These are phyloP conservation scores for Campylorhamphus procurvoides DNA, from an alignment of 2,113 vertebrate genomes.

Conservation along the genomic window DNA sequence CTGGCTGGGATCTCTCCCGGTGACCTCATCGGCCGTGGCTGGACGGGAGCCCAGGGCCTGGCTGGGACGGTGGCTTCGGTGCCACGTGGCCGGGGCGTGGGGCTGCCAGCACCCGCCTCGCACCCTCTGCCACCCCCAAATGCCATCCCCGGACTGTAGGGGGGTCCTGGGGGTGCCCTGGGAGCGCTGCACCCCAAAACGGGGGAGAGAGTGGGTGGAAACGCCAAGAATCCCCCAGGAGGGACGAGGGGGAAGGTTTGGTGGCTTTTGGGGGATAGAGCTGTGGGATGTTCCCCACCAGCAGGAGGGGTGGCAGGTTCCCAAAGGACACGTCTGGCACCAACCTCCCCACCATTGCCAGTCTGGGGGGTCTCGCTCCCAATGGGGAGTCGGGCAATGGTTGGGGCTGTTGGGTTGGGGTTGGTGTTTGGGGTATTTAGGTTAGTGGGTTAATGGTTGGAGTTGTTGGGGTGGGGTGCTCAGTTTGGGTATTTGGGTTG, in stretches of 20 bases:
- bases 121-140: not conserved
- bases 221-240: not conserved
- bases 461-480: not conserved
- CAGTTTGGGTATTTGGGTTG: not conserved
- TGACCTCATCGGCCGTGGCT: slow-evolving; percentile 27
- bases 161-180: rapidly evolving
- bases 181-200: not conserved
- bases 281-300: not conserved
- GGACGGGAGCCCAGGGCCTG: not conserved
- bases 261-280: not conserved
- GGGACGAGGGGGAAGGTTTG: not conserved
- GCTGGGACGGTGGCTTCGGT: not conserved
- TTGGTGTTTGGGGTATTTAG: not conserved
- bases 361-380: no score
- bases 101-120: not conserved
- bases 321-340: not conserved
- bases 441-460: not conserved
- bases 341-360: rapidly evolving
- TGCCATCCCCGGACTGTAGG: not conserved
- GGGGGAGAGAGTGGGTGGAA: no score
- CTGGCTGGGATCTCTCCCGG: not conserved
- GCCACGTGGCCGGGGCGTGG: slow-evolving; percentile 34
- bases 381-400: rapidly evolving
- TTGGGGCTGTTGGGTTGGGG: no score
- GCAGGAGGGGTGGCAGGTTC: no score